phyloP scores from a whole-genome alignment of 1,140 invertebrate species.

The Eulimnadia texana region DNA sequence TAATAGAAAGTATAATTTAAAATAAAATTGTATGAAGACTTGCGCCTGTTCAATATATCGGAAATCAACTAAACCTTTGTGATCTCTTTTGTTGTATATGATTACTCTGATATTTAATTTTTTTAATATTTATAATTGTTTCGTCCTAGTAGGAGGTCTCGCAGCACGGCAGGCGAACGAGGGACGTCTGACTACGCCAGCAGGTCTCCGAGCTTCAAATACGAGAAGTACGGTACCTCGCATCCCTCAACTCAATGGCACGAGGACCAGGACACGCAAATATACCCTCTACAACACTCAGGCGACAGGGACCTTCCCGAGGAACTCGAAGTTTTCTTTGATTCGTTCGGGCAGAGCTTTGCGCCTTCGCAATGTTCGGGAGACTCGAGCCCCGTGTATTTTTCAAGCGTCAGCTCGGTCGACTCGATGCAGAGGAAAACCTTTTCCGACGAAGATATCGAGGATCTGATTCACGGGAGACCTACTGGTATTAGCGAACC shows the following conservation, averaged over 20 bases:
- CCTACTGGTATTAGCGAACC: constrained; percentile 38
- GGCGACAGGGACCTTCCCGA: not conserved
- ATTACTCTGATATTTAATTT: no score
- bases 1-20: no score
- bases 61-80: no score
- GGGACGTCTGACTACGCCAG: constrained; percentile 20
- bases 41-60: no score
- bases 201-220: constrained; percentile 20
- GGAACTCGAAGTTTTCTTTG: constrained; percentile 71
- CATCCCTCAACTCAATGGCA: no score
- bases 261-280: no score
- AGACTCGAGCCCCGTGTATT: constrained; percentile 45
- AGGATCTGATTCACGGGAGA: not conserved
- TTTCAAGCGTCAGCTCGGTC: constrained; percentile 60
- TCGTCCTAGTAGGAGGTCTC: not conserved
- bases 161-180: not conserved
- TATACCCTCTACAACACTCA: constrained; percentile 44
- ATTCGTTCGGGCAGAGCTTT: constrained; percentile 46
- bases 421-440: constrained; percentile 35
- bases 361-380: constrained; percentile 25
- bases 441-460: not conserved
- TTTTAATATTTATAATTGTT: not conserved
- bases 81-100: no score
- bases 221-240: not conserved
- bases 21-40: no score